Evolutionary conservation across 2,888 invertebrate genomes (phyloP), one percentile per base, ranked within the genome.

Genomic region (Seira sanloemensis): DNA sequence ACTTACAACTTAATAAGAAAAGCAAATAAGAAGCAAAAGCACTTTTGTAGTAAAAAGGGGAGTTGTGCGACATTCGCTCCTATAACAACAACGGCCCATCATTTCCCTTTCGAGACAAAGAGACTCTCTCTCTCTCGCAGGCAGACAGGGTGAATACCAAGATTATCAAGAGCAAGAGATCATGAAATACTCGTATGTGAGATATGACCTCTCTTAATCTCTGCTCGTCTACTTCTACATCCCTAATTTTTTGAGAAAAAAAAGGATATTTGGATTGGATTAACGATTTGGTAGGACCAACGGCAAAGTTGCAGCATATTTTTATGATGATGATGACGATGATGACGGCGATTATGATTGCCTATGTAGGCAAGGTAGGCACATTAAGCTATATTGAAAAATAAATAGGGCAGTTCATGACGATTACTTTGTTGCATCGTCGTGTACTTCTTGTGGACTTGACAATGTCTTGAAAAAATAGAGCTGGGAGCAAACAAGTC

Each of bases 391-490:
- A 50, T 50, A 50, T 50, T 50, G 50, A 67, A 26, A 26, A 68
- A 73, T 77, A 83, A 78, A 58, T 83, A 78, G 83, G 78, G 83
- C 78, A 78, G 77, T 62, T 83, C 83, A 78, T 54, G 69, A n/a
- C 62, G 62, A 62, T 62, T 62, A 50, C 50, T 7, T 50, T 50
- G 50, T 62, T 21, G 62, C 21, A 50, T 50, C 50, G 50, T 50
- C 50, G 16, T 50, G 16, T 50, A n/a, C 16, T 50, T 50, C n/a
- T 50, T 50, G 12, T 62, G 62, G 7, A 21, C 62, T 62, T 62
- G 62, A 62, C 62, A 62, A 21, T 62, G 62, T 62, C 62, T n/a
- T 18, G 50, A 50, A 50, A 50, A 50, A 50, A 50, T 16, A n/a
- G n/a, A n/a, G n/a, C n/a, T n/a, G n/a, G n/a, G n/a, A n/a, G n/a